phyloP scores from a whole-genome alignment of 2,797 vertebrate species.

The Pseudochromis fuscus region DNA sequence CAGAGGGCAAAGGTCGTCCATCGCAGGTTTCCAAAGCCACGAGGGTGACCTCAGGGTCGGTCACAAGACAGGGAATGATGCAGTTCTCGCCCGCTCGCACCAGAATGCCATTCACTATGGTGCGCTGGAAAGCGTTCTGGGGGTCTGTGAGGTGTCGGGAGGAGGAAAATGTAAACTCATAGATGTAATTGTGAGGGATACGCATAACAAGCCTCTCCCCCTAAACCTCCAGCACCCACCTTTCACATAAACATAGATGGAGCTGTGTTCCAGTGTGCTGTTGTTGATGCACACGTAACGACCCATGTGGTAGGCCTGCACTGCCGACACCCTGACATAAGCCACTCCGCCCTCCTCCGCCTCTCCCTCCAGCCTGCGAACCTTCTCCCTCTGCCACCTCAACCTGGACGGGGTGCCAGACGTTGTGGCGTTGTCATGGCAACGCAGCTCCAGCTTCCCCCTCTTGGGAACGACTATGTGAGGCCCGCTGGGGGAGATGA shows the following conservation, averaged over 20 bases:
- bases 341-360: slow-evolving; percentile 63
- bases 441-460: slow-evolving; percentile 85
- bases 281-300: slow-evolving; percentile 89
- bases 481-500: slow-evolving; percentile 83
- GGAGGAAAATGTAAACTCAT: not conserved
- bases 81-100: slow-evolving; percentile 87
- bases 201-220: too few species aligned
- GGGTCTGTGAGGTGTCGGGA: slow-evolving; percentile 81
- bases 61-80: slow-evolving; percentile 90
- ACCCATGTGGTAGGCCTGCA: slow-evolving; percentile 85
- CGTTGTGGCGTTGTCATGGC: slow-evolving; percentile 76
- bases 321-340: slow-evolving; percentile 68
- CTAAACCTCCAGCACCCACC: slow-evolving; percentile 79
- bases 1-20: slow-evolving; percentile 82
- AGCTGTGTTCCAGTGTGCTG: slow-evolving; percentile 79
- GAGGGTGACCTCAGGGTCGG: slow-evolving; percentile 87
- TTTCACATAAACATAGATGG: slow-evolving; percentile 94
- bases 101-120: slow-evolving; percentile 81
- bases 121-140: slow-evolving; percentile 85
- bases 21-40: slow-evolving; percentile 87
- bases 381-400: slow-evolving; percentile 87
- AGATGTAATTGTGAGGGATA: not conserved
- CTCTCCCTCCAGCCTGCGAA: slow-evolving; percentile 79
- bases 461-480: slow-evolving; percentile 85
- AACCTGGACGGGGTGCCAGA: slow-evolving; percentile 61